Evolutionary conservation across 2,888 invertebrate genomes (phyloP).

Genomic region (Latrodectus elegans): DNA sequence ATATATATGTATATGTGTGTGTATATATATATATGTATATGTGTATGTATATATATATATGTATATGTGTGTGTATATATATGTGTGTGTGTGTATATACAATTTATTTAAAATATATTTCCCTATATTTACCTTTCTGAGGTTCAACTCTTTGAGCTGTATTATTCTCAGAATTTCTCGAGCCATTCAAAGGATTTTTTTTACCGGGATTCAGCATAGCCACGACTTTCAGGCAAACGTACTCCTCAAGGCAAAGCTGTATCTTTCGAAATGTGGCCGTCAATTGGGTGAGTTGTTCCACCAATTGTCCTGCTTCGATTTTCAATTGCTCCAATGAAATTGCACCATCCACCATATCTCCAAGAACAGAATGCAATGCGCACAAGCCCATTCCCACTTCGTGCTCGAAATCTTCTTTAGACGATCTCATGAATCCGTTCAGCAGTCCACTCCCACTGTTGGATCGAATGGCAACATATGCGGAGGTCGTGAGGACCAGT

Average conservation of each 20-base stretch:
- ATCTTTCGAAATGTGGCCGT: slow-evolving; percentile 92
- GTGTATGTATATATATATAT: no score
- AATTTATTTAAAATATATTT: no score
- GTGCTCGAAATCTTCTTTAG: slow-evolving; percentile 67
- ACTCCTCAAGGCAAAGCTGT: slow-evolving; percentile 95
- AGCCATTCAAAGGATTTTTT: not conserved
- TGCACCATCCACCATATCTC: slow-evolving; percentile 91
- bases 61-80: no score
- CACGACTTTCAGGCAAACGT: slow-evolving; percentile 98
- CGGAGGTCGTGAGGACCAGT: slow-evolving; percentile 92
- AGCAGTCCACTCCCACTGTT: slow-evolving; percentile 75
- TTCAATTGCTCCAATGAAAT: slow-evolving; percentile 88
- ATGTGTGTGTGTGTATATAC: no score
- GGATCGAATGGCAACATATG: slow-evolving; percentile 90
- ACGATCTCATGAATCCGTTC: not conserved
- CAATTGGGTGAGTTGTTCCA: slow-evolving; percentile 96
- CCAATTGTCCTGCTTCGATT: slow-evolving; percentile 95
- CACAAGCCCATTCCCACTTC: slow-evolving; percentile 89
- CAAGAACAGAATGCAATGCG: slow-evolving; percentile 90
- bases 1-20: no score
- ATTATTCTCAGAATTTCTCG: no score
- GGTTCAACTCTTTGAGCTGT: no score
- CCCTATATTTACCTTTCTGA: no score
- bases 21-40: no score
- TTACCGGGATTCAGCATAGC: slow-evolving; percentile 86